Percentiles rank a stretch among this genome's conserved stretches.
Conservation (phyloP, 1,140 invertebrate species). For the Oreohelix idahoensis region DNA sequence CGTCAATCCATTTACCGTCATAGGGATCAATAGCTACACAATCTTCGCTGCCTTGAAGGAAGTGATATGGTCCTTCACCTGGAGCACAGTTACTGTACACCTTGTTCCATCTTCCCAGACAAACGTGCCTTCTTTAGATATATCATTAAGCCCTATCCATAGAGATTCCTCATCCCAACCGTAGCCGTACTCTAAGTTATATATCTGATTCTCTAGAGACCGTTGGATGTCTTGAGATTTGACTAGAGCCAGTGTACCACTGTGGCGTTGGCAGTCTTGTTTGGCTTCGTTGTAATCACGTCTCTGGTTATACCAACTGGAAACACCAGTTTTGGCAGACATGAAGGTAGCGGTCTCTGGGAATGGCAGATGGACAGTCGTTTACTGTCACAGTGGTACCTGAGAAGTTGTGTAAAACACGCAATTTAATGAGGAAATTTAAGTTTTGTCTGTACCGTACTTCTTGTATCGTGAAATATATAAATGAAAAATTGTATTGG, state of each 20-base stretch:
- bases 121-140: not conserved
- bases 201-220: not conserved
- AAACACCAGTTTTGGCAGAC: not conserved
- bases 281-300: not conserved
- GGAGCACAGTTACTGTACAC: conserved; percentile 1
- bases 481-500: too few species aligned
- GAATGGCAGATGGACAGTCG: not conserved
- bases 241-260: not conserved
- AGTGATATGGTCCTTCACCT: not conserved
- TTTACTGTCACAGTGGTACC: not conserved
- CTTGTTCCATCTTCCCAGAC: not conserved
- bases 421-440: too few species aligned
- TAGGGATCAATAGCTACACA: not conserved
- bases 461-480: too few species aligned
- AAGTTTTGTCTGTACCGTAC: too few species aligned
- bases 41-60: not conserved
- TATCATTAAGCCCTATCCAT: conserved; percentile 6
- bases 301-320: not conserved
- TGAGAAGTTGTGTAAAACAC: not conserved
- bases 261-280: not conserved
- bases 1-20: not conserved
- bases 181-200: not conserved
- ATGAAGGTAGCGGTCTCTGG: conserved; percentile 15
- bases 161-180: too few species aligned
- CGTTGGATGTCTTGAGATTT: not conserved